Conservation (phyloP, 1,140 invertebrate genomes). For the Scylla paramamosain region DNA sequence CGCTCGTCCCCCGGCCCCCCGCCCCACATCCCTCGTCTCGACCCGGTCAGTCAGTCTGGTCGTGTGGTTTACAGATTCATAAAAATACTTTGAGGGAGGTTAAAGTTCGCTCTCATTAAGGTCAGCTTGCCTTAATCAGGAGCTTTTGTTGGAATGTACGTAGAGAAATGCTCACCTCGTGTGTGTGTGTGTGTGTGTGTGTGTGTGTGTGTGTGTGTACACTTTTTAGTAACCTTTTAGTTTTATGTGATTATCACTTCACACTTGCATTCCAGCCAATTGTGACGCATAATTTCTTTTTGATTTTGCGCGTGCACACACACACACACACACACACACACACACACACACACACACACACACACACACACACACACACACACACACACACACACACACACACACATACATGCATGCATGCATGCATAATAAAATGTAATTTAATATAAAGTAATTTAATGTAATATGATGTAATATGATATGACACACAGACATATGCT, state of each 20-base stretch:
- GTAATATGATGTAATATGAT: background rate
- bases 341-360: conserved; percentile 34
- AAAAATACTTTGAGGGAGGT: background rate
- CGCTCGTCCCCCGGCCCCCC: background rate
- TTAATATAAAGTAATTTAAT: no score
- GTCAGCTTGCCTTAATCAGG: background rate
- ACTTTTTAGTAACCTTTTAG: no score
- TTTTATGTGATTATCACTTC: no score
- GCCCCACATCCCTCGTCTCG: no score
- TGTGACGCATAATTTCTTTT: no score
- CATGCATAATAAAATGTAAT: no score
- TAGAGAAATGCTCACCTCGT: background rate
- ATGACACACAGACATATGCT: conserved; percentile 30
- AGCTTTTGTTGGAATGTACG: background rate
- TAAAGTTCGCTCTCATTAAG: background rate
- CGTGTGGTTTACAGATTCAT: background rate
- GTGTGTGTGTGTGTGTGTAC: background rate
- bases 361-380: conserved; percentile 24
- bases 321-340: conserved; percentile 24
- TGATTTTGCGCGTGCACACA: background rate
- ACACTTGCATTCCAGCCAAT: no score
- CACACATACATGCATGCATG: background rate
- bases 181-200: background rate
- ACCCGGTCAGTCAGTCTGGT: background rate
- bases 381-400: conserved; percentile 34